Conservation (phyloP, 1,140 invertebrate species). For the Aphaenogaster floridana region DNA sequence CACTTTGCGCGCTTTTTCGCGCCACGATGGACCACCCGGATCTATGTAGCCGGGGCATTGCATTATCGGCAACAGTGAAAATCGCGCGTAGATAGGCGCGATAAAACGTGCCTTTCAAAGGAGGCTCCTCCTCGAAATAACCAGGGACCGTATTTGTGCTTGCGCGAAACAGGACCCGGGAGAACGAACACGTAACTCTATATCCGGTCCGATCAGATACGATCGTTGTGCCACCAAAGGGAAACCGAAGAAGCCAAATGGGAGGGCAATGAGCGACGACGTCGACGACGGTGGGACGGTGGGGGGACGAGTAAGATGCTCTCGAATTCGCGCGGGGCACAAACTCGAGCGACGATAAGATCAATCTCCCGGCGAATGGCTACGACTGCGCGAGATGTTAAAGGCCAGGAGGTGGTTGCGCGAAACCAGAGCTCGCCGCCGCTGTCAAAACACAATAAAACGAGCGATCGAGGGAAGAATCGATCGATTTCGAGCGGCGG, state of each 20-base stretch:
- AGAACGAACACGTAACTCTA: slow-evolving; percentile 75
- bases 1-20: slow-evolving; percentile 61
- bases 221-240: slow-evolving; percentile 15
- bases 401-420: slow-evolving; percentile 56
- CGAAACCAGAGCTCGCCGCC: slow-evolving; percentile 77
- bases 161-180: slow-evolving; percentile 30
- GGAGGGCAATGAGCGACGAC: slow-evolving; percentile 6
- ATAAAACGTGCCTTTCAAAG: slow-evolving; percentile 57
- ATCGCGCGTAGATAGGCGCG: slow-evolving; percentile 56
- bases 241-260: slow-evolving; percentile 39
- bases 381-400: slow-evolving; percentile 15
- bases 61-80: slow-evolving; percentile 63
- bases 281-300: not conserved
- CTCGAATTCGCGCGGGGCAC: slow-evolving; percentile 43
- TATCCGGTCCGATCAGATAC: slow-evolving; percentile 75
- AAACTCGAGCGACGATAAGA: slow-evolving; percentile 64
- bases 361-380: slow-evolving; percentile 38
- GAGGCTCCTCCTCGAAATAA: slow-evolving; percentile 65
- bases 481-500: slow-evolving; percentile 49
- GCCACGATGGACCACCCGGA: slow-evolving; percentile 33
- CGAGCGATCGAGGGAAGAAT: slow-evolving; percentile 75
- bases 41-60: slow-evolving; percentile 58
- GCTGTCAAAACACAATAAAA: slow-evolving; percentile 84
- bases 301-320: slow-evolving; percentile 12
- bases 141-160: slow-evolving; percentile 39